phyloP scores from a whole-genome alignment of 2,113 vertebrate species.

The Serilophus lunatus region DNA sequence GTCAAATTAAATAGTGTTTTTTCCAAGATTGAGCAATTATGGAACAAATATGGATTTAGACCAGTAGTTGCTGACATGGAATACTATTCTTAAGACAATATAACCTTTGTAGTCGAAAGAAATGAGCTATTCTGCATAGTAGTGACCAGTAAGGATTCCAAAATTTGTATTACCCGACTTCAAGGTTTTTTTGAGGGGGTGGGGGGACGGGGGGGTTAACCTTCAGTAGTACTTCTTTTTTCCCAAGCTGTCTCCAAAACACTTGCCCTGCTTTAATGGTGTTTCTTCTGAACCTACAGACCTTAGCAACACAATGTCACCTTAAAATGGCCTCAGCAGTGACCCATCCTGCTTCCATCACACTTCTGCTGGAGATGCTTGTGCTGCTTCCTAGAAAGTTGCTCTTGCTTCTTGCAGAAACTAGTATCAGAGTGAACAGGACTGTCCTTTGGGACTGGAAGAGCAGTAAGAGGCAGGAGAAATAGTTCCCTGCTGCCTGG shows the following conservation, averaged over 20 bases:
- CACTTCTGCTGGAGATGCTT: neutral
- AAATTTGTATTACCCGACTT: neutral
- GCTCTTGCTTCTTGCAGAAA: neutral
- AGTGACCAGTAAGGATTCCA: neutral
- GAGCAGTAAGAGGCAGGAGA: neutral
- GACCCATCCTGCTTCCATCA: neutral
- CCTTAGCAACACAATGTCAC: neutral
- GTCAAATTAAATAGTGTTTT: neutral
- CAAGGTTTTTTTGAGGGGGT: too few relatives aligned
- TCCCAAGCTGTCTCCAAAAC: neutral
- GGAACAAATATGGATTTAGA: neutral
- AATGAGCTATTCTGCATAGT: neutral
- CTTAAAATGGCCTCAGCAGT: neutral
- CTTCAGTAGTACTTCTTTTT: neutral
- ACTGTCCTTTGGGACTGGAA: neutral
- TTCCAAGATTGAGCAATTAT: neutral
- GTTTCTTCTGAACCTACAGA: neutral
- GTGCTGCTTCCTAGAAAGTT: neutral
- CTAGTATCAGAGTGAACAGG: neutral
- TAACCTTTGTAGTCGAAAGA: neutral
- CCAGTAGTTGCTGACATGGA: neutral
- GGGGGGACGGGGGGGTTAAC: rapidly evolving
- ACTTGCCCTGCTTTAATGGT: neutral
- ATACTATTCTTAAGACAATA: neutral
- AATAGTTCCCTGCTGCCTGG: neutral